Percentiles rank a stretch among this genome's conserved stretches.
phyloP scores from a whole-genome alignment of 2,113 vertebrate species.

The Turdus rufiventris region DNA sequence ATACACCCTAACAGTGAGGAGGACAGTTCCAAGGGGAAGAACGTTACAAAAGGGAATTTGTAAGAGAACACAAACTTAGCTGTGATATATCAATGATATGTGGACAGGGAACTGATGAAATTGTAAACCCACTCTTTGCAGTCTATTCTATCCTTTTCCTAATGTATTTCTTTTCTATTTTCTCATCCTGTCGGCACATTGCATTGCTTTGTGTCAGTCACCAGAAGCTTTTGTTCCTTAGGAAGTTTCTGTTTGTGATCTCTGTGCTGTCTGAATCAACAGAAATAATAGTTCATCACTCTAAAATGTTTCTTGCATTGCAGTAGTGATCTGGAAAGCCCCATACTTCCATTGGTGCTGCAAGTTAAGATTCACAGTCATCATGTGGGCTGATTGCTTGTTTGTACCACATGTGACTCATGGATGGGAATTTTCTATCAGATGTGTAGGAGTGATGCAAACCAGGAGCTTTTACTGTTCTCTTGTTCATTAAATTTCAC shows the following conservation, averaged over 20 bases:
- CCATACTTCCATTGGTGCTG: background rate
- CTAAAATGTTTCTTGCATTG: background rate
- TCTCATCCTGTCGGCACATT: fast-evolving
- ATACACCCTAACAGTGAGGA: fast-evolving
- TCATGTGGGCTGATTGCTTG: background rate
- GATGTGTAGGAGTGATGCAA: background rate
- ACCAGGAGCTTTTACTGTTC: background rate
- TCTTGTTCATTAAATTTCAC: background rate
- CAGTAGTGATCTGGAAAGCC: slow-evolving; percentile 10
- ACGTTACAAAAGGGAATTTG: background rate
- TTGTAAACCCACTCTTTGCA: background rate
- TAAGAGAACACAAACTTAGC: background rate
- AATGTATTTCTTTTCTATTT: background rate
- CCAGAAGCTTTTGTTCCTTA: background rate
- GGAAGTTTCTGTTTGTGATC: background rate
- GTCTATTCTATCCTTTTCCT: background rate
- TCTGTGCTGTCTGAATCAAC: background rate
- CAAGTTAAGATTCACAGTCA: background rate
- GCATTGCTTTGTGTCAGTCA: background rate
- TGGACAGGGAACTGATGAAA: background rate
- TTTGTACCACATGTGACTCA: background rate
- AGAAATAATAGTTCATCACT: background rate
- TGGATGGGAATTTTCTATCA: background rate
- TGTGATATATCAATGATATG: background rate
- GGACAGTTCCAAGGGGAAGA: background rate